Conservation (phyloP, 2,113 vertebrate genomes). For the Strix uralensis region DNA sequence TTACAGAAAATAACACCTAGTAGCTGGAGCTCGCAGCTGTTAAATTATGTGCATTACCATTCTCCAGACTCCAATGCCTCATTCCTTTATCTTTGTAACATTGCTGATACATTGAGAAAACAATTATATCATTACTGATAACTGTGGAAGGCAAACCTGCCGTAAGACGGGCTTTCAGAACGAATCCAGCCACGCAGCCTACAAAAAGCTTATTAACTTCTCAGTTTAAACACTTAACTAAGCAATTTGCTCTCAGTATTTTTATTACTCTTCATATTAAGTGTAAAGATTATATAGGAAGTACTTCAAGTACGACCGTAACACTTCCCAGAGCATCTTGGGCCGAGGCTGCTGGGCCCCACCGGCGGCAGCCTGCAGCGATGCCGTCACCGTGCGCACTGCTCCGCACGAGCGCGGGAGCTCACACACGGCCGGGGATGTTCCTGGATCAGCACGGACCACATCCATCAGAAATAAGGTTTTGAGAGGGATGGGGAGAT, state of each 20-base stretch:
- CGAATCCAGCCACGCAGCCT: neutral
- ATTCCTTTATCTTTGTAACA: neutral
- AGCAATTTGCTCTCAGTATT: neutral
- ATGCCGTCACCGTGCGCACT: rapidly evolving
- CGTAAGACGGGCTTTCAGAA: neutral
- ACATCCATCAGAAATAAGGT: rapidly evolving
- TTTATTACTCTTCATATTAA: neutral
- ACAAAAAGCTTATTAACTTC: neutral
- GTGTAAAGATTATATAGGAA: neutral
- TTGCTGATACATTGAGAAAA: neutral
- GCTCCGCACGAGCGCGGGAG: rapidly evolving
- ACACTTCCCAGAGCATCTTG: neutral
- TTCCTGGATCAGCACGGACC: rapidly evolving
- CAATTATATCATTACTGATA: neutral
- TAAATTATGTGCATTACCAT: neutral
- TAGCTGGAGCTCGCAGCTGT: neutral
- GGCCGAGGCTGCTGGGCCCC: too few species aligned
- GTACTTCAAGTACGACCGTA: rapidly evolving
- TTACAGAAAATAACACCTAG: neutral
- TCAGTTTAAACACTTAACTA: neutral
- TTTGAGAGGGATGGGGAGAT: neutral
- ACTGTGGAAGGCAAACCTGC: neutral
- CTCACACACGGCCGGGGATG: rapidly evolving
- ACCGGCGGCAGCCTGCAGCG: neutral
- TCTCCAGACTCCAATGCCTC: neutral